Conservation (phyloP, 2,113 vertebrate genomes). For the Halcyon senegalensis region DNA sequence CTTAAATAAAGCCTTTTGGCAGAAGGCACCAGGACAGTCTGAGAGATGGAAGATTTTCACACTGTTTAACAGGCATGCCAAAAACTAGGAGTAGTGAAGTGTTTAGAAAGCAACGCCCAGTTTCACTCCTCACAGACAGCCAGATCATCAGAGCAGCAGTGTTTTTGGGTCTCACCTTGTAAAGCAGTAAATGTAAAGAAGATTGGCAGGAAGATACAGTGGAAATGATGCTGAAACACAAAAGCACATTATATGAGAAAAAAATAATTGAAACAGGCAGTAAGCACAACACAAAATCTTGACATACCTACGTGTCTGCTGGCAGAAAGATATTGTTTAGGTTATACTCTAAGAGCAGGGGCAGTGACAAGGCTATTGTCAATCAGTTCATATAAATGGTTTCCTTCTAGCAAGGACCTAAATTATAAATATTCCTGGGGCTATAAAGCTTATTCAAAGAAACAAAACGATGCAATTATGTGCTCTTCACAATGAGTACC, state of each 20-base stretch:
- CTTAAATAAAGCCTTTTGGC: neutral
- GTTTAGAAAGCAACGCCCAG: neutral
- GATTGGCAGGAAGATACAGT: neutral
- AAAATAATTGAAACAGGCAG: neutral
- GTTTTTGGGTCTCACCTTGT: too few species aligned
- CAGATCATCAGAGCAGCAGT: accelerated
- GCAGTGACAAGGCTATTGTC: neutral
- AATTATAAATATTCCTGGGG: neutral
- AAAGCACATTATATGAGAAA: neutral
- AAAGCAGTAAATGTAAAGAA: neutral
- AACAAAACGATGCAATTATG: neutral
- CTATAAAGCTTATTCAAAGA: neutral
- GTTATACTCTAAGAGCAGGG: neutral
- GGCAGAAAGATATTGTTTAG: neutral
- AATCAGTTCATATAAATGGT: neutral
- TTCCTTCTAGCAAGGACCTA: neutral
- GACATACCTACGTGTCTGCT: neutral
- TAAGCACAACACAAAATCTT: neutral
- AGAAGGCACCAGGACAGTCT: neutral
- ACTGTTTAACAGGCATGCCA: neutral
- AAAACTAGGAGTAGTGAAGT: neutral
- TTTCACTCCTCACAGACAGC: neutral
- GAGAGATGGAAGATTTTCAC: neutral
- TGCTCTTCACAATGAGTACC: neutral
- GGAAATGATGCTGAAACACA: neutral